Evolutionary conservation across 2,113 vertebrate species (phyloP).

Genomic region (Reinhardtius hippoglossoides): DNA sequence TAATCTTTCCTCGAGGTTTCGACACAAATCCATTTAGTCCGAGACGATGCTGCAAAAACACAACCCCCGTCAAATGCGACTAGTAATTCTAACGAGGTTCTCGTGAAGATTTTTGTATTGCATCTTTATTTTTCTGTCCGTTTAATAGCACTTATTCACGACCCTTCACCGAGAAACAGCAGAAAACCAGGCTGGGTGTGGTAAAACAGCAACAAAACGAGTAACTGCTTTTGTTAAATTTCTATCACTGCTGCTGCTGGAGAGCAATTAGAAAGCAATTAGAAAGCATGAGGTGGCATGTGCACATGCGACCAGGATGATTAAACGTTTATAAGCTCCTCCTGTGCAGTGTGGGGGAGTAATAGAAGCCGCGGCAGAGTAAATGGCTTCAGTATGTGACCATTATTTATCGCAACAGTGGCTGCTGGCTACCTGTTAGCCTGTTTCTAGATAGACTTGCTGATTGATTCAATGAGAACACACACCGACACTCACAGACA

Average conservation of each 20-base stretch:
- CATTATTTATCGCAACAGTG: slow-evolving; percentile 68
- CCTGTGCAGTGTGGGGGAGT: slow-evolving; percentile 65
- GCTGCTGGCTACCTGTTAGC: slow-evolving; percentile 72
- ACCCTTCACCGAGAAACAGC: background rate
- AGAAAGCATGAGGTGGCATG: slow-evolving; percentile 41
- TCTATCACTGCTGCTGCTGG: slow-evolving; percentile 34
- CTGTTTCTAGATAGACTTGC: slow-evolving; percentile 58
- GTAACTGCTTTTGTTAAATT: background rate
- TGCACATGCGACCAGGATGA: slow-evolving; percentile 55
- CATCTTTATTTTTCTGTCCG: background rate
- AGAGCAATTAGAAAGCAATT: slow-evolving; percentile 62
- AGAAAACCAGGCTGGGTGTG: background rate
- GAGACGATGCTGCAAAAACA: slow-evolving; percentile 24
- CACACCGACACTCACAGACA: slow-evolving; percentile 27
- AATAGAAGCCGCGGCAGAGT: slow-evolving; percentile 53
- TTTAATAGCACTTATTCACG: background rate
- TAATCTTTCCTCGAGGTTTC: slow-evolving; percentile 26
- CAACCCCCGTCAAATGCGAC: slow-evolving; percentile 1
- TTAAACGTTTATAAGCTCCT: slow-evolving; percentile 67
- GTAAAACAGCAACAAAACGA: slow-evolving; percentile 9
- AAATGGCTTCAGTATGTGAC: slow-evolving; percentile 76
- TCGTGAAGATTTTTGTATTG: background rate
- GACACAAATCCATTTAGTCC: slow-evolving; percentile 42
- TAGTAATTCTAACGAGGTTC: background rate
- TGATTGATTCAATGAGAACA: slow-evolving; percentile 56